A percentile compares a stretch with the other conserved stretches of the same genome.
Conservation (phyloP, 2,888 invertebrate species). For the Conchocele bisecta region DNA sequence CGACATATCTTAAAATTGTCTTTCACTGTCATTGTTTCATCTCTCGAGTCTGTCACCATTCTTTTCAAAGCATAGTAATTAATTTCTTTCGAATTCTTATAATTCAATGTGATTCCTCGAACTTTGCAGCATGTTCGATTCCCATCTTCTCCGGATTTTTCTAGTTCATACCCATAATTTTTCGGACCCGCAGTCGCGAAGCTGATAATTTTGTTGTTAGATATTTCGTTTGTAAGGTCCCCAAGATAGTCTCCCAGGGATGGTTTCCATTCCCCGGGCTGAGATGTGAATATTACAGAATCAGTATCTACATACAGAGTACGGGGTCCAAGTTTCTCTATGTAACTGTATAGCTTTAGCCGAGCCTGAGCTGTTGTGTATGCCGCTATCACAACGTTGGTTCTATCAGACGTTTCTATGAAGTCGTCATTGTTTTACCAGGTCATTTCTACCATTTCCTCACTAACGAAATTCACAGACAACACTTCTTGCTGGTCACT, state of each 20-base stretch:
- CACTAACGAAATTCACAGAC: slow-evolving; percentile 32
- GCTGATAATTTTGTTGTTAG: slow-evolving; percentile 22
- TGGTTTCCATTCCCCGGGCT: slow-evolving; percentile 47
- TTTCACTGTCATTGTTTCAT: no score
- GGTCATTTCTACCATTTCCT: slow-evolving; percentile 38
- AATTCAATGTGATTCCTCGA: slow-evolving; percentile 34
- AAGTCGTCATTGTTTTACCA: slow-evolving; percentile 26
- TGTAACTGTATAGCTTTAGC: slow-evolving; percentile 22
- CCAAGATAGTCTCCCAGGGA: slow-evolving; percentile 75
- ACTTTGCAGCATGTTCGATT: slow-evolving; percentile 33
- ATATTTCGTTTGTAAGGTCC: slow-evolving; percentile 80
- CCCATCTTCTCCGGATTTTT: slow-evolving; percentile 29
- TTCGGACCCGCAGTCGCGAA: slow-evolving; percentile 44
- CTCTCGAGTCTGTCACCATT: no score
- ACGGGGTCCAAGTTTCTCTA: slow-evolving; percentile 30
- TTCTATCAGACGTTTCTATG: neutral
- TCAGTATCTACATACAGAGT: slow-evolving; percentile 50
- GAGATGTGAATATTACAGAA: slow-evolving; percentile 45
- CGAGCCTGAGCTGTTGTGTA: slow-evolving; percentile 33
- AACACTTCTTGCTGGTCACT: slow-evolving; percentile 41
- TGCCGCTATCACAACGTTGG: slow-evolving; percentile 25
- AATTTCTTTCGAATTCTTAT: slow-evolving; percentile 31
- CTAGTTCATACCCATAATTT: slow-evolving; percentile 44
- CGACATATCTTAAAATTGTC: no score
- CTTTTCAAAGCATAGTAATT: slow-evolving; percentile 20